Percentiles rank a stretch among this genome's conserved stretches.
These are phyloP conservation scores for Tenualosa ilisha DNA, from an alignment of 2,797 vertebrate species.

Conservation along the genomic window DNA sequence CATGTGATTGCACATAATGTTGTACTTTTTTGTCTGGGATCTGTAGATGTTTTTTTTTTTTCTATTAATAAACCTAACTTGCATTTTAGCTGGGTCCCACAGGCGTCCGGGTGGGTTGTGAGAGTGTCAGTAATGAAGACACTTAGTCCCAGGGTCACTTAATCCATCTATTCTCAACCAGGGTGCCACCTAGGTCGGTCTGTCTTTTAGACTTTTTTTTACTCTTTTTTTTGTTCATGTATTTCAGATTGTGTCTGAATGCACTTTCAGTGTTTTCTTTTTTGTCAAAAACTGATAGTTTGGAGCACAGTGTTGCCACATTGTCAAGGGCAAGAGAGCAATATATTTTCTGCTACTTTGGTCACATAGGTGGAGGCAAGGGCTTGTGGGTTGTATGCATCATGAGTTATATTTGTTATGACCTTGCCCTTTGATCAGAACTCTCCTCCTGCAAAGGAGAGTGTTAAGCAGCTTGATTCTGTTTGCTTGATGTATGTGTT, in stretches of 20 bases:
- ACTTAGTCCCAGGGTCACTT: constrained; percentile 85
- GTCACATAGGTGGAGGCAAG: constrained; percentile 37
- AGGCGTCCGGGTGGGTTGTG: constrained; percentile 85
- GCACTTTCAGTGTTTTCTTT: constrained; percentile 57
- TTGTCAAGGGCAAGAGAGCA: constrained; percentile 19
- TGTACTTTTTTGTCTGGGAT: constrained; percentile 62
- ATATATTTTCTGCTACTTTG: background rate
- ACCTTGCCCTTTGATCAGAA: background rate
- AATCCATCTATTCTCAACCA: constrained; percentile 86
- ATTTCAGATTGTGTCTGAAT: constrained; percentile 63
- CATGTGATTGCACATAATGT: constrained; percentile 54
- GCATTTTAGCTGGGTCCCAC: constrained; percentile 85
- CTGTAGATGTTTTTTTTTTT: constrained; percentile 68
- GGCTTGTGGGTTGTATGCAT: constrained; percentile 23
- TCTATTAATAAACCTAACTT: constrained; percentile 87
- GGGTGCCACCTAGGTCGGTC: constrained; percentile 81
- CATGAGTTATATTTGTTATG: background rate
- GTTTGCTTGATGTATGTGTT: background rate
- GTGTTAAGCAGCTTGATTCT: background rate
- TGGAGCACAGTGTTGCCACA: constrained; percentile 3
- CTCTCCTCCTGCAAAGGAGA: background rate
- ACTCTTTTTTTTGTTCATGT: background rate
- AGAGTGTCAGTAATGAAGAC: constrained; percentile 87
- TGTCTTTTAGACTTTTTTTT: constrained; percentile 75
- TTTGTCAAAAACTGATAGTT: constrained; percentile 7